A percentile compares a stretch with the other conserved stretches of the same genome.
Conservation (phyloP, 2,797 vertebrate genomes). For the Sphenopsis melanotis region DNA sequence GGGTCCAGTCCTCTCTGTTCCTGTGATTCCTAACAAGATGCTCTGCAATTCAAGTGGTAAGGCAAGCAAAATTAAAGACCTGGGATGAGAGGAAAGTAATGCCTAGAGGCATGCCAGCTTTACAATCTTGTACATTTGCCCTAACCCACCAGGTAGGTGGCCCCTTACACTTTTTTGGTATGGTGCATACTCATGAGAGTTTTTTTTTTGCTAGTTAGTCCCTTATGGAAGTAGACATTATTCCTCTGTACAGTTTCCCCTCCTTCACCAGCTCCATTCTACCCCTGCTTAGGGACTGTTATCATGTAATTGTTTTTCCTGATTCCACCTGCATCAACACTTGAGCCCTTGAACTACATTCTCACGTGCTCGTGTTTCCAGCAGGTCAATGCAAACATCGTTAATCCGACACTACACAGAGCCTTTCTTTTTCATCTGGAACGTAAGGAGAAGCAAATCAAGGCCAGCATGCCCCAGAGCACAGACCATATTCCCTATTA, state of each 20-base stretch:
- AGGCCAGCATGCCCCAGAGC: background rate
- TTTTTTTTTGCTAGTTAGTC: background rate
- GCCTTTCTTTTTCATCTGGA: background rate
- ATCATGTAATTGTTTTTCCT: background rate
- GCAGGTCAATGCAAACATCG: background rate
- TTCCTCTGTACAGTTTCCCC: background rate
- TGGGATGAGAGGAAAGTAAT: background rate
- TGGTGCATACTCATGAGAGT: background rate
- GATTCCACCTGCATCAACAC: fast-evolving
- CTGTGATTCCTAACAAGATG: background rate
- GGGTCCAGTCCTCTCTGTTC: background rate
- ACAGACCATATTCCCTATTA: background rate
- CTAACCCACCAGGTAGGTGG: background rate
- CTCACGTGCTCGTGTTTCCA: background rate
- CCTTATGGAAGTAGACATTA: background rate
- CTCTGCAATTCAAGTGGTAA: background rate
- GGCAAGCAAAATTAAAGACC: background rate
- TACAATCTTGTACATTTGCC: background rate
- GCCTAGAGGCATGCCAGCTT: background rate
- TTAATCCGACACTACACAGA: background rate
- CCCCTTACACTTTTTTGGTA: background rate
- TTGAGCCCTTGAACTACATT: background rate
- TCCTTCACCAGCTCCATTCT: background rate
- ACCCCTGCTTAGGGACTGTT: background rate
- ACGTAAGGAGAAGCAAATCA: fast-evolving